These are phyloP conservation scores for Calameuta pallipes DNA, from an alignment of 2,888 invertebrate genomes.

Conservation along the genomic window DNA sequence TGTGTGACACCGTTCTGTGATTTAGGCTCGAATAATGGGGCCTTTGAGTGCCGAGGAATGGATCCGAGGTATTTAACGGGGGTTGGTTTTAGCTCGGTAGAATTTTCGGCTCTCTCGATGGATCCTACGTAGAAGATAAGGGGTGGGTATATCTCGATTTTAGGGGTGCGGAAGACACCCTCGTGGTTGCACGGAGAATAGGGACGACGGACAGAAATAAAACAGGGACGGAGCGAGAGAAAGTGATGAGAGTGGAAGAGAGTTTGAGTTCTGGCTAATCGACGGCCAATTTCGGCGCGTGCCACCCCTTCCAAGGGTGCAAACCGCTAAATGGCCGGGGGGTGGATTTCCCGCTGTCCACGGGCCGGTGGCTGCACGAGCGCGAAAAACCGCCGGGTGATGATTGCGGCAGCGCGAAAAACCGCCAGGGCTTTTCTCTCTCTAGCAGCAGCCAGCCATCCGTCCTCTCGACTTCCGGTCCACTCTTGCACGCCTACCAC, in stretches of 20 bases:
- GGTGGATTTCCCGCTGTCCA: conserved; percentile 33
- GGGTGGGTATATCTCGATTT: neutral
- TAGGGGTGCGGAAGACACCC: neutral
- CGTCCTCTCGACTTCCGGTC: neutral
- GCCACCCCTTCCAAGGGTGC: conserved; percentile 29
- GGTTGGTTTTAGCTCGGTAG: neutral
- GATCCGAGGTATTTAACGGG: neutral
- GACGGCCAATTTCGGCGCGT: conserved; percentile 55
- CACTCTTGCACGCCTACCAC: neutral
- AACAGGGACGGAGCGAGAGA: neutral
- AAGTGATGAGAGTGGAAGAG: neutral
- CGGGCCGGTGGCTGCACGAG: conserved; percentile 26
- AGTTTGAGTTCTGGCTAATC: conserved; percentile 34
- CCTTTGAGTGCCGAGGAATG: neutral
- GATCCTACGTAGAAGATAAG: neutral
- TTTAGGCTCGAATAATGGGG: neutral
- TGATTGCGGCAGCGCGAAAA: conserved; percentile 50
- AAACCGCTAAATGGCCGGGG: neutral
- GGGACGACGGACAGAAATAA: neutral
- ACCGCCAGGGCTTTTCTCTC: conserved; percentile 34
- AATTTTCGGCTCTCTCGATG: neutral
- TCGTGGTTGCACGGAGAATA: neutral
- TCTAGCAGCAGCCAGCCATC: conserved; percentile 11
- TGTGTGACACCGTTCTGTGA: neutral
- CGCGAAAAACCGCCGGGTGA: conserved; percentile 48